phyloP scores from a whole-genome alignment of 2,797 vertebrate genomes.

The Hippoglossus hippoglossus region DNA sequence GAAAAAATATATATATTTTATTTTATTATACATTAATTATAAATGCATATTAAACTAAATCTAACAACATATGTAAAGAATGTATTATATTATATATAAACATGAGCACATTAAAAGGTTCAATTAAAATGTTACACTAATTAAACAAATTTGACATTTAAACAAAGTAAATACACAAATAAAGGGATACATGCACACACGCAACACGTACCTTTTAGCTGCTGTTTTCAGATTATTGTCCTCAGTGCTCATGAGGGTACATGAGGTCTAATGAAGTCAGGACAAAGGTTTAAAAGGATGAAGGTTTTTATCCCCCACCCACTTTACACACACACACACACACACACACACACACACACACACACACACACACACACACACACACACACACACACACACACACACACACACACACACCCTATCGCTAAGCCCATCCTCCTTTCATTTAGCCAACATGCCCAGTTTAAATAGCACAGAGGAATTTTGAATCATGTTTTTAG shows the following conservation, averaged over 20 bases:
- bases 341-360: constrained; percentile 20
- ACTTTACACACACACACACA: constrained; percentile 30
- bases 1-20: neutral
- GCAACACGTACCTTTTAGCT: constrained; percentile 58
- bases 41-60: neutral
- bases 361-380: constrained; percentile 15
- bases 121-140: neutral
- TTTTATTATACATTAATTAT: neutral
- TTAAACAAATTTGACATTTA: neutral
- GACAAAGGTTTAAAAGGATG: constrained; percentile 71
- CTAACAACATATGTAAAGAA: neutral
- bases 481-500: constrained; percentile 52
- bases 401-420: constrained; percentile 22
- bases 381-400: constrained; percentile 19
- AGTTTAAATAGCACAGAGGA: constrained; percentile 45
- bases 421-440: constrained; percentile 43
- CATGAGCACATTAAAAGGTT: no score
- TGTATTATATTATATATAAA: neutral
- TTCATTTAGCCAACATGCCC: constrained; percentile 30
- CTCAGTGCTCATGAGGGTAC: constrained; percentile 40
- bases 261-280: constrained; percentile 62
- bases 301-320: constrained; percentile 68
- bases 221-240: constrained; percentile 33
- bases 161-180: neutral
- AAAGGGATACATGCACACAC: neutral